Evolutionary conservation across 53 echinoderm and acorn worm species (phyloP).

Genomic region (Temnopleurus reevesii): DNA sequence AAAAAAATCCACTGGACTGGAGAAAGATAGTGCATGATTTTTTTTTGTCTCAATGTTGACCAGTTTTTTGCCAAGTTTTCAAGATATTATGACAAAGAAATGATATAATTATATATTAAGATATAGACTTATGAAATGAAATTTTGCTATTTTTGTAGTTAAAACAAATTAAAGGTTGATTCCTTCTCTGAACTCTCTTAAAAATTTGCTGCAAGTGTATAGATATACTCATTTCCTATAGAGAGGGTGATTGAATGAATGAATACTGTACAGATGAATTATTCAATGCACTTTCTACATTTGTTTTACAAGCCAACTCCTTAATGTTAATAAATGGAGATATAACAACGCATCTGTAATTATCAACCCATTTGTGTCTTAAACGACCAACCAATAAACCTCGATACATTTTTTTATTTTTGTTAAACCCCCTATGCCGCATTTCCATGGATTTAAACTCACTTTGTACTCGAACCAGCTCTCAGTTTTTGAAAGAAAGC

Average conservation of each 20-base stretch:
- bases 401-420: constrained; percentile 46
- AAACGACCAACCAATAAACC: constrained; percentile 48
- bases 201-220: constrained; percentile 54
- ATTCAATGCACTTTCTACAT: constrained; percentile 28
- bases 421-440: constrained; percentile 32
- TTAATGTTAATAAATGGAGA: constrained; percentile 28
- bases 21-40: constrained; percentile 44
- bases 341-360: constrained; percentile 5
- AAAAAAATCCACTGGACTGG: constrained; percentile 52
- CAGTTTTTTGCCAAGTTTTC: constrained; percentile 60
- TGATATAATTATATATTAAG: constrained; percentile 61
- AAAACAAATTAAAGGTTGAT: constrained; percentile 51
- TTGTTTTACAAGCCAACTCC: constrained; percentile 19
- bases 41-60: constrained; percentile 30
- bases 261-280: not conserved
- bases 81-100: constrained; percentile 41
- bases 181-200: constrained; percentile 21
- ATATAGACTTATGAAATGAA: constrained; percentile 48
- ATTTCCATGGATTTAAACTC: constrained; percentile 44
- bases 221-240: constrained; percentile 42
- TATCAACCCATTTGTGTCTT: constrained; percentile 36
- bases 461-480: constrained; percentile 47
- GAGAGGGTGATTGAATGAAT: not conserved
- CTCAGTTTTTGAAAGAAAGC: not conserved
- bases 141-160: constrained; percentile 61